Evolutionary conservation across 2,888 invertebrate species (phyloP).

Genomic region (Mythimna impura): DNA sequence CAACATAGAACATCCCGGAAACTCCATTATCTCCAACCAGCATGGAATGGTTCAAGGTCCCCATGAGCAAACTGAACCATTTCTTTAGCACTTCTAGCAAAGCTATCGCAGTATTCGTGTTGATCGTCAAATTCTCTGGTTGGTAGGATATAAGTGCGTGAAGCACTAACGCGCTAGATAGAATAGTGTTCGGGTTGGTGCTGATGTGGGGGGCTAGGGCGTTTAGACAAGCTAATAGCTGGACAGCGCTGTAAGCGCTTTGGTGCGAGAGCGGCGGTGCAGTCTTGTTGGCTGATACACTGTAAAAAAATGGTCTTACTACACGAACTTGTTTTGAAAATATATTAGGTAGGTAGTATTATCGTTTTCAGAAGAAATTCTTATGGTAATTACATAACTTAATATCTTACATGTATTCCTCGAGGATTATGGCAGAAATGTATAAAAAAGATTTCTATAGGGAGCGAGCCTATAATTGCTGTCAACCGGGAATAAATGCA

Average conservation of each 20-base stretch:
- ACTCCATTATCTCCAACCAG: constrained; percentile 73
- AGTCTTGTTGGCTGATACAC: constrained; percentile 76
- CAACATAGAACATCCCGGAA: constrained; percentile 78
- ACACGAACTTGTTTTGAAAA: too few species aligned
- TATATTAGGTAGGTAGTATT: too few species aligned
- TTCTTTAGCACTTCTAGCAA: constrained; percentile 78
- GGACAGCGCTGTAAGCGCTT: constrained; percentile 85
- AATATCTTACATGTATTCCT: too few species aligned
- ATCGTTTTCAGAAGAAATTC: too few species aligned
- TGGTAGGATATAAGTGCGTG: constrained; percentile 83
- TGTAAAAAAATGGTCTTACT: constrained; percentile 60
- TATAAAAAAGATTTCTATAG: too few species aligned
- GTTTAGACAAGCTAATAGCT: constrained; percentile 82
- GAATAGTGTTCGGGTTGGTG: constrained; percentile 72
- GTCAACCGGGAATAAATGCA: too few species aligned
- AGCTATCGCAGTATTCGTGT: constrained; percentile 70
- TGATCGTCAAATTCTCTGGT: constrained; percentile 75
- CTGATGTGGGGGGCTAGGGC: constrained; percentile 73
- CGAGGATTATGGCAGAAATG: too few species aligned
- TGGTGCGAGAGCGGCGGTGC: constrained; percentile 81
- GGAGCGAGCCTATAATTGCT: too few species aligned
- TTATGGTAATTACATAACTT: too few species aligned
- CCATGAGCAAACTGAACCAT: constrained; percentile 79
- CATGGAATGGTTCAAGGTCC: constrained; percentile 78
- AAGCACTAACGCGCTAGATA: constrained; percentile 83